Evolutionary conservation across 2,113 vertebrate genomes (phyloP), one percentile per base, ranked within the genome.

Genomic region (Eleginops maclovinus): DNA sequence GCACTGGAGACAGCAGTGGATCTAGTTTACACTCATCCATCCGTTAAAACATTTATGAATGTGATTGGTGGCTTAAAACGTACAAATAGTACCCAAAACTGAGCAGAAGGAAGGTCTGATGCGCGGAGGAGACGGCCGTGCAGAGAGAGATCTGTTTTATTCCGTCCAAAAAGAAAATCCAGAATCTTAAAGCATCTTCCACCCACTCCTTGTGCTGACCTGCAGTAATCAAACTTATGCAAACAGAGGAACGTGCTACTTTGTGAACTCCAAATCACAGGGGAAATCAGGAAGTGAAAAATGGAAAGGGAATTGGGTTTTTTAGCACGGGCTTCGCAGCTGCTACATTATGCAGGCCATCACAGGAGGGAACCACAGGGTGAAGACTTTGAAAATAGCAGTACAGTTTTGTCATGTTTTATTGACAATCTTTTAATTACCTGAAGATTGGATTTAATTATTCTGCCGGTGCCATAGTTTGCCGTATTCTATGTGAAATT

Each of bases 11-110:
- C 88, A 92, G 89, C 77, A 19, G 76, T 89, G 92, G 93, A 95
- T 95, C 92, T 86, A 93, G 92, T 94, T 94, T 89, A 92, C 91
- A 92, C 86, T 91, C 82, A 83, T 93, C 75, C 84, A 51, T 71
- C 74, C 59, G 47, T 44, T 94, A 64, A 93, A 95, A 92, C 79
- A 92, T 94, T 92, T 21, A 95, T 83, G 72, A 84, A 54, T 19
- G 80, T 83, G 72, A 85, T 82, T 85, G 53, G 73, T 76, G 75
- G 55, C 58, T 75, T 85, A 75, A 80, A 67, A 41, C 40, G 7
- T n/a, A 59, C 4, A 72, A 62, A 60, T n/a, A 12, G 14, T 14
- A 19, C 15, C 11, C 6, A 58, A 59, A 66, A 49, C 31, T 36
- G 31, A 47, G 4, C 21, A 21, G 2, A 56, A 44, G 9, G 10